These are phyloP conservation scores for Vidua chalybeata DNA, from an alignment of 2,113 vertebrate species.

Conservation along the genomic window DNA sequence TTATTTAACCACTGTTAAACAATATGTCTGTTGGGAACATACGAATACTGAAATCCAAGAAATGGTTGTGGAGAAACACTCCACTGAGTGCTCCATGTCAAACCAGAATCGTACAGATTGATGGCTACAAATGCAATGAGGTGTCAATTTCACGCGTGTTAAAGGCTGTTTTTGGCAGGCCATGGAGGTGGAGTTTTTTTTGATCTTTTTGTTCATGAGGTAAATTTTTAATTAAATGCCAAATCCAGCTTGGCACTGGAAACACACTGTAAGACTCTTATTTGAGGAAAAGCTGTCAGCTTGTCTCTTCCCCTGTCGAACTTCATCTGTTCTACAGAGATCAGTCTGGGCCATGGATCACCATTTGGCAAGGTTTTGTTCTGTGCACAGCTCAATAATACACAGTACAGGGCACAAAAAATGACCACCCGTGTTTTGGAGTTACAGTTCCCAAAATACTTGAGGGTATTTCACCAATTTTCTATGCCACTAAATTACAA, in stretches of 20 bases:
- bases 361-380: slow-evolving; percentile 4
- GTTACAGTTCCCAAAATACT: background rate
- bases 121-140: background rate
- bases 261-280: slow-evolving; percentile 12
- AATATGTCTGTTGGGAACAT: background rate
- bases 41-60: background rate
- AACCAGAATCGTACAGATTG: background rate
- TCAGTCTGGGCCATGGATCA: slow-evolving; percentile 52
- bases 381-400: background rate
- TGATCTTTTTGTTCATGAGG: background rate
- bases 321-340: slow-evolving; percentile 24
- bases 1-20: background rate
- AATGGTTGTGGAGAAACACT: background rate
- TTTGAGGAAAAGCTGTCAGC: slow-evolving; percentile 64
- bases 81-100: background rate
- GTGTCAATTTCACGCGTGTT: background rate
- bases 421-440: slow-evolving; percentile 14
- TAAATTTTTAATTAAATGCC: slow-evolving; percentile 65
- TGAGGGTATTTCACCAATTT: slow-evolving; percentile 3
- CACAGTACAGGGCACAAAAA: background rate
- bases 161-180: background rate
- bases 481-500: background rate
- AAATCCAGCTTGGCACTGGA: slow-evolving; percentile 36
- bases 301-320: slow-evolving; percentile 51
- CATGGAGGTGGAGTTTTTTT: background rate